Conservation (phyloP, 2,113 vertebrate species). For the Clupea harengus region DNA sequence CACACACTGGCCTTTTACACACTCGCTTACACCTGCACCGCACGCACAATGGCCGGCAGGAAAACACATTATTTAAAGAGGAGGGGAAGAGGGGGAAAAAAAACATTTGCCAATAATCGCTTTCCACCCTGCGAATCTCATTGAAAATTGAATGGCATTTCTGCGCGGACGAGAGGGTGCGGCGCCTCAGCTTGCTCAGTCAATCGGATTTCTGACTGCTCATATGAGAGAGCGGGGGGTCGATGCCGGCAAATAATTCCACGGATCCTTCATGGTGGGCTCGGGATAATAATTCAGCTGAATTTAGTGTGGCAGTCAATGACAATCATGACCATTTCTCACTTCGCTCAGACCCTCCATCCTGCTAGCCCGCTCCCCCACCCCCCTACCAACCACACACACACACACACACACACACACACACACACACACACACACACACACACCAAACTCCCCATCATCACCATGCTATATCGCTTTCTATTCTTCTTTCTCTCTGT, state of each 20-base stretch:
- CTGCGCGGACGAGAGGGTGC: slow-evolving; percentile 1
- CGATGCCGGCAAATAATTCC: slow-evolving; percentile 43
- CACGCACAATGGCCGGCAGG: background rate
- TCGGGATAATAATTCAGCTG: slow-evolving; percentile 48
- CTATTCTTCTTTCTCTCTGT: slow-evolving; percentile 23
- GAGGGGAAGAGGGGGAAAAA: background rate
- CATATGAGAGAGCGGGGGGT: slow-evolving; percentile 34
- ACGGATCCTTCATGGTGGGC: slow-evolving; percentile 39
- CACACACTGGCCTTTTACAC: background rate
- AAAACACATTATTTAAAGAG: background rate
- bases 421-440: background rate
- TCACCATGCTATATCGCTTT: slow-evolving; percentile 23
- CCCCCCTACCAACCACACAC: background rate
- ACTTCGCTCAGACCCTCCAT: slow-evolving; percentile 26
- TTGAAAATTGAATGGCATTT: slow-evolving; percentile 5
- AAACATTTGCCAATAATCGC: slow-evolving; percentile 12
- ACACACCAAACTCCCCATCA: background rate
- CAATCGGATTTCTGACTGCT: slow-evolving; percentile 30
- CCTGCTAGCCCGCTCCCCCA: background rate
- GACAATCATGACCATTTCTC: slow-evolving; percentile 47
- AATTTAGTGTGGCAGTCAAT: slow-evolving; percentile 50
- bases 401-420: background rate
- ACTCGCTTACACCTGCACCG: background rate
- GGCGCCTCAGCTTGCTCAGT: background rate
- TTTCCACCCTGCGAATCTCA: background rate